phyloP scores from a whole-genome alignment of 2,797 vertebrate species.

The Phylloscopus collybita region DNA sequence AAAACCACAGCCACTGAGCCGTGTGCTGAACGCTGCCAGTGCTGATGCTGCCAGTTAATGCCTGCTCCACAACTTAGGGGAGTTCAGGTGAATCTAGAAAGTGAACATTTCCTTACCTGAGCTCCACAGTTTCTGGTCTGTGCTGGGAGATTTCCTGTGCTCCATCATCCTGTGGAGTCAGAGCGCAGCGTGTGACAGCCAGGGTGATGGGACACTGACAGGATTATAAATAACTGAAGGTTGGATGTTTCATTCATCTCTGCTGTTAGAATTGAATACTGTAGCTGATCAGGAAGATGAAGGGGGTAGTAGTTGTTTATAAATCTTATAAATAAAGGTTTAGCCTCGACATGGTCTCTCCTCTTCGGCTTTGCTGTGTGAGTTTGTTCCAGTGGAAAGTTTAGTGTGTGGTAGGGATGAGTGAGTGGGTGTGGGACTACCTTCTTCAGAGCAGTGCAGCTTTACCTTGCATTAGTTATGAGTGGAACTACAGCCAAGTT shows the following conservation, averaged over 20 bases:
- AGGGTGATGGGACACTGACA: neutral
- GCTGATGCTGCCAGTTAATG: neutral
- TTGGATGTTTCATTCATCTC: neutral
- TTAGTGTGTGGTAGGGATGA: neutral
- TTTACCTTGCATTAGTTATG: neutral
- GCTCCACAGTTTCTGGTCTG: neutral
- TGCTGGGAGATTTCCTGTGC: neutral
- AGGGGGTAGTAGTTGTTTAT: neutral
- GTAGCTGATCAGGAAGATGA: neutral
- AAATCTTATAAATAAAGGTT: neutral
- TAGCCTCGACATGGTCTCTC: neutral
- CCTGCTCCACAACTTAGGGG: neutral
- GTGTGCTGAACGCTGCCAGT: neutral
- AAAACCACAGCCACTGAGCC: neutral
- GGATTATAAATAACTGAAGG: neutral
- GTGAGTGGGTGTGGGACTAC: neutral
- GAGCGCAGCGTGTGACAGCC: neutral
- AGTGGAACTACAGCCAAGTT: neutral
- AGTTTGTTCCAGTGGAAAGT: neutral
- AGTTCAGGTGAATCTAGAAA: neutral
- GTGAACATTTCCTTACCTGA: neutral
- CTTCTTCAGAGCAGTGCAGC: neutral
- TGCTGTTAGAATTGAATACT: neutral
- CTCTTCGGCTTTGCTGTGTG: neutral
- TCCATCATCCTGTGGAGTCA: neutral